A percentile compares a stretch with the other conserved stretches of the same genome.
Conservation (phyloP, 2,888 invertebrate genomes). For the Lepidocyrtoides sp. region DNA sequence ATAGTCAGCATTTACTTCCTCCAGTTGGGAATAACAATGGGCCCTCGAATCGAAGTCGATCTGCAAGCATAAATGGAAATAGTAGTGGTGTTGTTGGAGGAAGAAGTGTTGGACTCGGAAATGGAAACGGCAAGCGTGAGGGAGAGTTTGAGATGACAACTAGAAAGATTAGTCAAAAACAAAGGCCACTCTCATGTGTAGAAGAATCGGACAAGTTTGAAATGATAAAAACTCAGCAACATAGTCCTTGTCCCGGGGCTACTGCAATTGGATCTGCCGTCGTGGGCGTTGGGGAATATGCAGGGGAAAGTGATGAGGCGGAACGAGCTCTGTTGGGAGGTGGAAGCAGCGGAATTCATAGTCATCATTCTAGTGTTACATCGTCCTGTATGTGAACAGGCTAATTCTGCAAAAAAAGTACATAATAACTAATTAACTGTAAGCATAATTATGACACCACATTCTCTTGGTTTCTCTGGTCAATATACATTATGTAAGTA, state of each 20-base stretch:
- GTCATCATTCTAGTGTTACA: constrained; percentile 28
- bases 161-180: constrained; percentile 51
- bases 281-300: not conserved
- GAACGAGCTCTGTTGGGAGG: constrained; percentile 51
- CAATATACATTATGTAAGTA: too few relatives aligned
- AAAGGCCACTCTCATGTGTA: constrained; percentile 39
- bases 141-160: constrained; percentile 66
- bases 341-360: constrained; percentile 12
- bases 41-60: not conserved
- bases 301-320: constrained; percentile 37
- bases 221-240: constrained; percentile 51
- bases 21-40: constrained; percentile 29
- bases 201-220: constrained; percentile 60
- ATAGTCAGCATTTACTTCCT: constrained; percentile 63
- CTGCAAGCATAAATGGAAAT: constrained; percentile 40
- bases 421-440: not conserved
- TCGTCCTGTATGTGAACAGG: constrained; percentile 39
- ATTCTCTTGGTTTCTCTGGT: too few relatives aligned
- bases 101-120: constrained; percentile 12
- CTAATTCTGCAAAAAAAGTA: not conserved
- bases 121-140: constrained; percentile 2
- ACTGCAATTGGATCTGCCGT: not conserved
- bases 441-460: too few relatives aligned
- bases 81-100: constrained; percentile 6
- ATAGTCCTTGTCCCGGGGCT: not conserved